These are phyloP conservation scores for Ceyx erithaca DNA, from an alignment of 2,797 vertebrate genomes.

Conservation along the genomic window DNA sequence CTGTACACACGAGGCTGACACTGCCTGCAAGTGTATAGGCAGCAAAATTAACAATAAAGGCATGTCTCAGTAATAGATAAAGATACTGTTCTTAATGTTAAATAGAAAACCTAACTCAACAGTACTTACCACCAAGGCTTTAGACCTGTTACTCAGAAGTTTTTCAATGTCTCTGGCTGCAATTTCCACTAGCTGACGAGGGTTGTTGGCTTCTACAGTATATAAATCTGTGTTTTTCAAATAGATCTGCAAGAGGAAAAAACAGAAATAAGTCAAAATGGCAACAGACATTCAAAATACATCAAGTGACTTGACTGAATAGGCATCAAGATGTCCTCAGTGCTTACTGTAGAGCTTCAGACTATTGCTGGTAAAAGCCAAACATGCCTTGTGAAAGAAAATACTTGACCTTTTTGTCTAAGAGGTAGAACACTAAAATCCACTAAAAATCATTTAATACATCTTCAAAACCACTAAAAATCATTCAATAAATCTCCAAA, in stretches of 20 bases:
- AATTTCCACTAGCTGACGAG: constrained; percentile 91
- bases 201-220: constrained; percentile 92
- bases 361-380: neutral
- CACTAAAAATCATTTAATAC: neutral
- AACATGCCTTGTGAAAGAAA: neutral
- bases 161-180: constrained; percentile 95
- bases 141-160: constrained; percentile 91
- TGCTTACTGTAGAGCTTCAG: neutral
- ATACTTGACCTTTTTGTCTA: neutral
- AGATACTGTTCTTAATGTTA: neutral
- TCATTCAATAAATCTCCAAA: neutral
- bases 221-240: constrained; percentile 81
- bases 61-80: neutral
- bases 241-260: constrained; percentile 77
- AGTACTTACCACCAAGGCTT: constrained; percentile 91
- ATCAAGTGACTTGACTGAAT: neutral
- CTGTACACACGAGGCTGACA: neutral
- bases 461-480: neutral
- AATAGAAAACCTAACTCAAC: neutral
- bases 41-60: constrained; percentile 6
- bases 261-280: neutral
- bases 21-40: neutral
- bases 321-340: neutral
- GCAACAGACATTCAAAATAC: neutral
- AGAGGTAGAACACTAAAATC: neutral